Conservation (phyloP, 2,888 invertebrate genomes). For the Philereme transversata region DNA sequence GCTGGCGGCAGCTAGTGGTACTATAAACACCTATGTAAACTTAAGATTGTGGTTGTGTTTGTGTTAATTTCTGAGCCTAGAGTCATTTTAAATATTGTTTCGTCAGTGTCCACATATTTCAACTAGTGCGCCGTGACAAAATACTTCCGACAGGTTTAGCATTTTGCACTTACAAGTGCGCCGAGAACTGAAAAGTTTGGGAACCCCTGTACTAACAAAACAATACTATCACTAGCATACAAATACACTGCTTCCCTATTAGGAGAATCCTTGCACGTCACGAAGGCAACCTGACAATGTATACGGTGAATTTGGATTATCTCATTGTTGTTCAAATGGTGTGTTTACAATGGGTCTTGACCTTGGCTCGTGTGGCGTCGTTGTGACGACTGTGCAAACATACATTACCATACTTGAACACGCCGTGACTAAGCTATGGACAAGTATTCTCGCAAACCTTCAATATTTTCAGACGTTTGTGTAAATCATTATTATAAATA, state of each 20-base stretch:
- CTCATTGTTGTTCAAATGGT: conserved; percentile 46
- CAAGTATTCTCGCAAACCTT: conserved; percentile 35
- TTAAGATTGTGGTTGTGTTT: too few relatives aligned
- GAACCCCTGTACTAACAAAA: conserved; percentile 1
- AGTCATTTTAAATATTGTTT: too few relatives aligned
- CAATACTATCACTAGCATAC: conserved; percentile 13
- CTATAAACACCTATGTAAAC: too few relatives aligned
- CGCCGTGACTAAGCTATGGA: conserved; percentile 56
- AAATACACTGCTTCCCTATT: conserved; percentile 43
- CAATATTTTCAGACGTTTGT: conserved; percentile 7
- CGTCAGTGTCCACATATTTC: too few relatives aligned
- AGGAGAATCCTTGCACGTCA: conserved; percentile 38
- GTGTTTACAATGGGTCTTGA: conserved; percentile 51
- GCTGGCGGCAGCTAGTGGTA: too few relatives aligned
- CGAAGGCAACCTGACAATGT: conserved; percentile 45
- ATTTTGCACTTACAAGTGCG: too few relatives aligned
- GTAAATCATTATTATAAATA: too few relatives aligned
- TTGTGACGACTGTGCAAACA: conserved; percentile 65
- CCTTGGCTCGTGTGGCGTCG: conserved; percentile 60
- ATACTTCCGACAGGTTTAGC: too few relatives aligned
- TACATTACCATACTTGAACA: conserved; percentile 62
- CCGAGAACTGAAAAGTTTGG: too few relatives aligned
- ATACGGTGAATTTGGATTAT: conserved; percentile 44
- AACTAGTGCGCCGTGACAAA: too few relatives aligned
- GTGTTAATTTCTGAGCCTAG: too few relatives aligned